Evolutionary conservation across 2,113 vertebrate species (phyloP), one percentile per base, ranked within the genome.

Genomic region (Entosphenus tridentatus): DNA sequence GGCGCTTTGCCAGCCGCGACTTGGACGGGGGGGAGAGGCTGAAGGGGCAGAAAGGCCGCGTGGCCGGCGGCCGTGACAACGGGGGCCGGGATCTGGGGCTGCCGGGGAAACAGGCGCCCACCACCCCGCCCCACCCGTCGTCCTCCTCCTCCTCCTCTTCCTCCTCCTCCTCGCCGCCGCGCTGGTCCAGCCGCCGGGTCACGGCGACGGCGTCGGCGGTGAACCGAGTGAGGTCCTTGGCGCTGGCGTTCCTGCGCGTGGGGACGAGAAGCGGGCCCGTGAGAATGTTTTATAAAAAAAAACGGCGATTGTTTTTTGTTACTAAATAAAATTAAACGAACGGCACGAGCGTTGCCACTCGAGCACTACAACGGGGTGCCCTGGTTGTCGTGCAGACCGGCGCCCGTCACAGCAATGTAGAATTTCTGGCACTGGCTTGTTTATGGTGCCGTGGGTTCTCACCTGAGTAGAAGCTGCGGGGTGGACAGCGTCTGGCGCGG

Each of bases 151-250:
- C 39, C 5, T 39, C 39, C 4, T 79, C 81, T 75, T 81, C 81
- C 78, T 84, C 85, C 67, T 85, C 84, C 69, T 86, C 85, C 0
- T 86, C 85, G 75, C 82, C 88, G 1, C 95, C 88, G 2, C 82
- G 83, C 77, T 83, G 83, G 0, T 83, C 88, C 77, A 98, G 82
- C 84, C 95, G 90, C 69, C 89, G 80, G 79, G 95, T 96, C 76
- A 98, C 79, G 10, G 92, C 93, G 12, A 96, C 87, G 73, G 90
- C 93, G 77, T 96, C 87, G 1, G 86, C 90, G 0, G 93, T 86
- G 2, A 92, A 98, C 74, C 86, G 86, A 0, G 89, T 95, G 76
- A 98, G 83, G 79, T 96, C 92, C 84, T 89, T 89, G 81, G 89
- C 83, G 81, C 83, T 86, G 85, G 87, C 95, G 82, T 85, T 91